Evolutionary conservation across 2,888 invertebrate species (phyloP), one percentile per base, ranked within the genome.

Genomic region (Epinotia ramella): DNA sequence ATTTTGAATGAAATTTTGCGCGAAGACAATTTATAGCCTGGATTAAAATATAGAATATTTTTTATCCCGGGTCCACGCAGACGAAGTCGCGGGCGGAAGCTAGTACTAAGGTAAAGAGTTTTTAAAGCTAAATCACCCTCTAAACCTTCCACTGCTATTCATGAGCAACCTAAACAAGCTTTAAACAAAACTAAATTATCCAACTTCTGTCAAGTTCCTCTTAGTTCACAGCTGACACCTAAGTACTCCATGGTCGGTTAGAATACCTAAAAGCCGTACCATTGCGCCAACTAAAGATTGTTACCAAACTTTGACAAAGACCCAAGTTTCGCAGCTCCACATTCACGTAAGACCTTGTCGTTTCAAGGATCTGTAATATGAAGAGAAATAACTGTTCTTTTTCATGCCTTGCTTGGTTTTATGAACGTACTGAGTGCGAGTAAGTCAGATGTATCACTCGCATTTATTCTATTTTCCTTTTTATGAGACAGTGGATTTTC

Each of bases 331-430:
- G 12, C 11, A 44, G 16, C 46, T 28, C 46, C 16, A 46, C 18
- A 56, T 28, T 67, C 56, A 46, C 24, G 60, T 69, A 46, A 24
- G 59, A 44, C 69, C 24, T 46, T 60, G 46, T 69, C 46, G 59
- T 44, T 44, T 24, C 59, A 69, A 46, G 9, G 24, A 57, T 24
- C 12, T 53, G 57, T 20, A 24, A 65, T 76, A 76, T 76, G 76
- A 76, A 76, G 76, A 72, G 72, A 76, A 72, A 76, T 76, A 76
- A 76, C 76, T 57, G 71, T 63, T 63, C 76, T 76, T 76, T 72
- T 67, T 76, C 76, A 76, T 67, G 76, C 76, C 62, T 72, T 71
- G 24, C 71, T 76, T 57, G 20, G 66, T 72, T 76, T 75, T 72
- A 76, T 76, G 72, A 76, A 76, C 53, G 70, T 33, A 53, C 33